Conservation (phyloP, 2,113 vertebrate genomes). For the Rhea americana region DNA sequence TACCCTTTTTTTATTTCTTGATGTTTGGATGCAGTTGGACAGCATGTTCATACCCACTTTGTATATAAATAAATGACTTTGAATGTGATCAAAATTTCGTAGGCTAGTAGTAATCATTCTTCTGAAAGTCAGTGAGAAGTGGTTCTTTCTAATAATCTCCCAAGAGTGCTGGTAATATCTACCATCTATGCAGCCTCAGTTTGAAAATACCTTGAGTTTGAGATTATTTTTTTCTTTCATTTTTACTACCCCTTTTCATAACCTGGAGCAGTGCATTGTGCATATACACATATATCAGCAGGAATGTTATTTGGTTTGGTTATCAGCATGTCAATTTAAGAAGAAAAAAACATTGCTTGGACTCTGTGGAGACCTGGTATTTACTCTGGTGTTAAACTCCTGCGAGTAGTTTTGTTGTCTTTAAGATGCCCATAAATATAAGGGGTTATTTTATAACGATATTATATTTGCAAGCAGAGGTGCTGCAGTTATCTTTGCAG, state of each 20-base stretch:
- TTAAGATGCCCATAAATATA: not conserved
- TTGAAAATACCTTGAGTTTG: not conserved
- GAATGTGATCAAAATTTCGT: not conserved
- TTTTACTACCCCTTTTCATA: not conserved
- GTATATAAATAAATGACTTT: not conserved
- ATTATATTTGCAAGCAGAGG: not conserved
- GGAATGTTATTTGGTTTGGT: not conserved
- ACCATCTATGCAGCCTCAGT: not conserved
- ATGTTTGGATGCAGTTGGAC: not conserved
- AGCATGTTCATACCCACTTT: not conserved
- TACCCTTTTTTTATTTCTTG: not conserved
- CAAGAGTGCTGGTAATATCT: not conserved
- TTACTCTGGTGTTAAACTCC: constrained; percentile 24
- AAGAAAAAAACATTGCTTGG: not conserved
- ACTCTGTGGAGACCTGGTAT: not conserved
- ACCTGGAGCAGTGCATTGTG: not conserved
- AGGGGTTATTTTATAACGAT: not conserved
- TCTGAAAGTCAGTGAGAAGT: not conserved
- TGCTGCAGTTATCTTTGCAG: not conserved
- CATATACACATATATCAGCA: not conserved
- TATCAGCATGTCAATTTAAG: not conserved
- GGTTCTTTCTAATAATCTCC: not conserved
- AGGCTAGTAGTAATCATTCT: not conserved
- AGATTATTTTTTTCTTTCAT: not conserved
- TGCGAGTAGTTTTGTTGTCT: not conserved